Conservation (phyloP, 2,797 vertebrate species). For the Lophotriccus pileatus region DNA sequence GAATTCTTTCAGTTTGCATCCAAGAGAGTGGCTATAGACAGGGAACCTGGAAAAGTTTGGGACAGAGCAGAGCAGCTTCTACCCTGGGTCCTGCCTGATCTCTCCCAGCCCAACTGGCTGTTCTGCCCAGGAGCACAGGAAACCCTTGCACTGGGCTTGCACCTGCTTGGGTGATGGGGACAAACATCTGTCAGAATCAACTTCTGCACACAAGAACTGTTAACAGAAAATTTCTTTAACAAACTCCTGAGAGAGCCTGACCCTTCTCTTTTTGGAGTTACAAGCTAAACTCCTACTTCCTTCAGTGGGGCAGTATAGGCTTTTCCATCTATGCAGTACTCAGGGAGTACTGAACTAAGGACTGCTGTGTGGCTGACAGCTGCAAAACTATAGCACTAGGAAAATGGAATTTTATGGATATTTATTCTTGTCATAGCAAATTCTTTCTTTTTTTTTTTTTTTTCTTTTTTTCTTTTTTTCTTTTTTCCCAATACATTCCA, state of each 20-base stretch:
- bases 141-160: background rate
- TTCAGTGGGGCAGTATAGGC: background rate
- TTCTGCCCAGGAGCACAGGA: accelerated
- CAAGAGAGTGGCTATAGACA: background rate
- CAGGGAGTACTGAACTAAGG: background rate
- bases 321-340: background rate
- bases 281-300: background rate
- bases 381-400: background rate
- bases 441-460: background rate
- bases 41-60: background rate
- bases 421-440: background rate
- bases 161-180: background rate
- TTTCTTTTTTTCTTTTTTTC: background rate
- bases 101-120: background rate
- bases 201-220: background rate
- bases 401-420: background rate
- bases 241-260: background rate
- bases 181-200: background rate
- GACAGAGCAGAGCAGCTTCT: background rate
- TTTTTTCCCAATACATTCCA: background rate
- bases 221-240: background rate
- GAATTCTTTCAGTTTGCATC: background rate
- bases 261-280: background rate
- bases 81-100: background rate
- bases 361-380: background rate